phyloP scores from a whole-genome alignment of 92 coral and sea anemone genomes.

The Epizoanthus illoricatus region DNA sequence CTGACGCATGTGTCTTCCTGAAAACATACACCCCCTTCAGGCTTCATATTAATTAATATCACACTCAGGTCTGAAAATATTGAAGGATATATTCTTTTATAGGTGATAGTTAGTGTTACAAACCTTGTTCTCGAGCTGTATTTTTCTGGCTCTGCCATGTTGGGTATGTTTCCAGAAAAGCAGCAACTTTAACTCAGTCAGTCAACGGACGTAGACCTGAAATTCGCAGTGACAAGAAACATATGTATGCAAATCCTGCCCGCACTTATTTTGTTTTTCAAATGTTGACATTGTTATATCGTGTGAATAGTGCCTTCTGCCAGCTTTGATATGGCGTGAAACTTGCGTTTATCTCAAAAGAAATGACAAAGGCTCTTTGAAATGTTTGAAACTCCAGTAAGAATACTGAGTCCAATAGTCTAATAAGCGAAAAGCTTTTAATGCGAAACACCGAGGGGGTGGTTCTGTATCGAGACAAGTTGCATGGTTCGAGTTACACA shows the following conservation, averaged over 20 bases:
- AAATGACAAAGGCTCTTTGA: constrained; percentile 12
- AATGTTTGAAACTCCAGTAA: neutral
- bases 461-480: neutral
- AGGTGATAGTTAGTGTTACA: neutral
- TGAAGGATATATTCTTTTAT: neutral
- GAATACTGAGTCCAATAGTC: neutral
- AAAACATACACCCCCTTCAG: neutral
- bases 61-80: neutral
- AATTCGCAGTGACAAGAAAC: neutral
- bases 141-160: neutral
- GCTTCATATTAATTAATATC: constrained; percentile 1
- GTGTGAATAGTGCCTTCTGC: constrained; percentile 24
- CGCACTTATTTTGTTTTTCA: constrained; percentile 14
- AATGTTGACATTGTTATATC: constrained; percentile 32
- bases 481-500: constrained; percentile 6
- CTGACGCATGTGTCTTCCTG: neutral
- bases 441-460: neutral
- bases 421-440: neutral
- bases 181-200: neutral
- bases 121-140: neutral
- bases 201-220: neutral
- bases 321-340: constrained; percentile 12
- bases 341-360: constrained; percentile 20
- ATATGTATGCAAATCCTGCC: constrained; percentile 26
- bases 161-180: neutral